Evolutionary conservation across 2,797 vertebrate genomes (phyloP).

Genomic region (Hoplostethus mediterraneus): DNA sequence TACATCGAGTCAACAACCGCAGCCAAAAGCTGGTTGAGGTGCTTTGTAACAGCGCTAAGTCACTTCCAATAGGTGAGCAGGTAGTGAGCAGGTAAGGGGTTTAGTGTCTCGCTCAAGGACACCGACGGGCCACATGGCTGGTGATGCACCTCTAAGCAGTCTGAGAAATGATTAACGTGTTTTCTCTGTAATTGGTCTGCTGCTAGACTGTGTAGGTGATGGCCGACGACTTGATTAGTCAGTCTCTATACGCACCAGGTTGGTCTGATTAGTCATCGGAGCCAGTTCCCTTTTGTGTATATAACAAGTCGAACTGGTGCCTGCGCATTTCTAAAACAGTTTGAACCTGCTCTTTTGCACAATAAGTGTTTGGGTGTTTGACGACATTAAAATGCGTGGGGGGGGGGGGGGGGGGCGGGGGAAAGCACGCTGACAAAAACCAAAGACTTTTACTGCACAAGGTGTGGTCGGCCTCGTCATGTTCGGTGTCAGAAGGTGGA

Average conservation of each 20-base stretch:
- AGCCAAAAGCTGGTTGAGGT: too few relatives aligned
- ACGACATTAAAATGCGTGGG: background rate
- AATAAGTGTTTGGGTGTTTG: constrained; percentile 8
- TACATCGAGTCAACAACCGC: too few relatives aligned
- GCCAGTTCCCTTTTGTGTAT: background rate
- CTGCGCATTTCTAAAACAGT: constrained; percentile 19
- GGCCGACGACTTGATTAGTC: constrained; percentile 17
- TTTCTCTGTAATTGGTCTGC: constrained; percentile 12
- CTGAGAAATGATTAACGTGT: background rate
- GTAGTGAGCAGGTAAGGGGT: too few relatives aligned
- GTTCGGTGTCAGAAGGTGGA: too few relatives aligned
- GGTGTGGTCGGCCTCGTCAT: too few relatives aligned
- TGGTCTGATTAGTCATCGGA: constrained; percentile 24
- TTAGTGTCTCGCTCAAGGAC: background rate
- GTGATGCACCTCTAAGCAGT: background rate
- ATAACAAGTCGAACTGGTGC: constrained; percentile 10
- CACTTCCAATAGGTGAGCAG: too few relatives aligned
- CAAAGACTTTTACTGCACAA: too few relatives aligned
- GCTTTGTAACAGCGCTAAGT: too few relatives aligned
- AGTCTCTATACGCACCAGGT: constrained; percentile 17
- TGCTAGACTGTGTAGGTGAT: background rate
- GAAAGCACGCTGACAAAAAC: too few relatives aligned
- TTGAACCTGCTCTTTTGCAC: constrained; percentile 1
- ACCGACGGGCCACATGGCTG: background rate
- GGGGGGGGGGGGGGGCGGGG: too few relatives aligned